These are phyloP conservation scores for Euphydryas editha DNA, from an alignment of 2,888 invertebrate species.

Conservation along the genomic window DNA sequence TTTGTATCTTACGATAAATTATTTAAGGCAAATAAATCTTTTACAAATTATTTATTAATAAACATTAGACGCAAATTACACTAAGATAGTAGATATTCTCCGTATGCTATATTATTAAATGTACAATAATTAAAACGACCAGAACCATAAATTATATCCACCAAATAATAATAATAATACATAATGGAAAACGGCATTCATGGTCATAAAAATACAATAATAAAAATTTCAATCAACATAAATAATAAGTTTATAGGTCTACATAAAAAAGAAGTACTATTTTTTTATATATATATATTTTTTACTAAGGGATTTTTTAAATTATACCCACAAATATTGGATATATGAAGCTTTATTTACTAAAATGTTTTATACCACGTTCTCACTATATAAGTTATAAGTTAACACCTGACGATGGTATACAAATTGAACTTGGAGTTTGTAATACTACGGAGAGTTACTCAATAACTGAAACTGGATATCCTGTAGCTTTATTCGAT, in stretches of 20 bases:
- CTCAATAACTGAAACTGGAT: constrained; percentile 14
- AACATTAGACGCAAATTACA: background rate
- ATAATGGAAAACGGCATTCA: background rate
- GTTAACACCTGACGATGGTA: background rate
- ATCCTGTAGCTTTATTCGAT: constrained; percentile 8
- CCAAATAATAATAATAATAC: background rate
- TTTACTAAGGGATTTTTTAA: too few species aligned
- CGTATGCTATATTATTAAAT: too few species aligned
- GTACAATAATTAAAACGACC: background rate
- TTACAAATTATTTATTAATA: background rate
- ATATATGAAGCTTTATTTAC: too few species aligned
- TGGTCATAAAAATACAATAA: background rate
- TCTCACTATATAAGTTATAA: background rate
- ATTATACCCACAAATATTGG: too few species aligned
- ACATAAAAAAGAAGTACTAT: background rate
- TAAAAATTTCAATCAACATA: background rate
- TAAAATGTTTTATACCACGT: background rate
- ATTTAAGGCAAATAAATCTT: background rate
- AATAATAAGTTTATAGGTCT: background rate
- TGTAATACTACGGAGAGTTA: constrained; percentile 8
- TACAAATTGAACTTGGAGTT: background rate
- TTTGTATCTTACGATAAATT: background rate
- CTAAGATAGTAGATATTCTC: background rate
- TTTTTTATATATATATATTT: too few species aligned
- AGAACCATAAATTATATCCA: background rate